phyloP scores from a whole-genome alignment of 2,888 invertebrate genomes.

The Ypsolopha scabrella region DNA sequence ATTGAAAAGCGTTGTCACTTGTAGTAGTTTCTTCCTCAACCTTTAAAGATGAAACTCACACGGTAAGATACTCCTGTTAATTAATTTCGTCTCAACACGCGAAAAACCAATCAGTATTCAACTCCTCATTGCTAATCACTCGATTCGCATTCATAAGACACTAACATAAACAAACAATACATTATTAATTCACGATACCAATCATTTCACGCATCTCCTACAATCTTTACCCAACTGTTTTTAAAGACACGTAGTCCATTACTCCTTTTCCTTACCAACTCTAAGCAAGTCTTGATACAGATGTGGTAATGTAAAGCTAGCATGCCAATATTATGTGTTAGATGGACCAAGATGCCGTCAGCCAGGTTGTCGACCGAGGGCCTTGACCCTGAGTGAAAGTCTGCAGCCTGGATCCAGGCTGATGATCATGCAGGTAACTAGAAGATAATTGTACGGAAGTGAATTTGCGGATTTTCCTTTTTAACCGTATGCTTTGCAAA shows the following conservation, averaged over 20 bases:
- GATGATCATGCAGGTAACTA: slow-evolving; percentile 7
- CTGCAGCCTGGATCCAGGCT: not conserved
- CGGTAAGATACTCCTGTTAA: too few species aligned
- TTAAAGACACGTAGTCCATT: not conserved
- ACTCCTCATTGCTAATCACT: not conserved
- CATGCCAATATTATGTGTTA: not conserved
- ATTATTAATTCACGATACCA: not conserved
- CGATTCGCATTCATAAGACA: not conserved
- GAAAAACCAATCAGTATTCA: not conserved
- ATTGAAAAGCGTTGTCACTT: too few species aligned
- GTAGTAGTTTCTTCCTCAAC: too few species aligned
- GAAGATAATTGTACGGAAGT: not conserved
- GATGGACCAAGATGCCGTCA: slow-evolving; percentile 1
- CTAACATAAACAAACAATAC: not conserved
- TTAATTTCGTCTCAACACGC: too few species aligned
- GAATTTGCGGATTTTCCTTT: not conserved
- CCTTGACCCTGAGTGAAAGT: slow-evolving; percentile 54
- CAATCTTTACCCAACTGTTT: not conserved
- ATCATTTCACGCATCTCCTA: not conserved
- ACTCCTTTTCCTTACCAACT: not conserved
- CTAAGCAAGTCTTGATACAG: not conserved
- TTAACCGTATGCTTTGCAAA: too few species aligned
- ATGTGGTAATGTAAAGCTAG: not conserved
- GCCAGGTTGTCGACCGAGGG: slow-evolving; percentile 32
- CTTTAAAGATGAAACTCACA: too few species aligned